Percentiles rank a stretch among this genome's conserved stretches.
These are phyloP conservation scores for Tenebrio molitor DNA, from an alignment of 1,140 invertebrate species.

Conservation along the genomic window DNA sequence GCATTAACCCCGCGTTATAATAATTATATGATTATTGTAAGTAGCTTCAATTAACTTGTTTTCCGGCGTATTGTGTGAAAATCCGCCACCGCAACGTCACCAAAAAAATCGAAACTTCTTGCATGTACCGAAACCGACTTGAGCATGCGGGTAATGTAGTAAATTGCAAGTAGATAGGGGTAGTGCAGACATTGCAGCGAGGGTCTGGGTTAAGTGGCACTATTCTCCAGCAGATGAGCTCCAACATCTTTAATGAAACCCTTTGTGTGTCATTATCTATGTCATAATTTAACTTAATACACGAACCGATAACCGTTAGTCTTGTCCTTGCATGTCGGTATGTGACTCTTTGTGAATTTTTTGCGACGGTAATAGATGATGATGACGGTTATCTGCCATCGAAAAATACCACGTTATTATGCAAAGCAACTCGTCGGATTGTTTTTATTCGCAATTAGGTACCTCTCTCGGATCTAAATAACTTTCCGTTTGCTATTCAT, in stretches of 20 bases:
- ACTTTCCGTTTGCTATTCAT: constrained; percentile 18
- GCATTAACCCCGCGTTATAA: not conserved
- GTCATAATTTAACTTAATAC: constrained; percentile 32
- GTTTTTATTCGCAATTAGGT: constrained; percentile 38
- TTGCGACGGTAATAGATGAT: constrained; percentile 8
- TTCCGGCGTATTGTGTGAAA: too few species aligned
- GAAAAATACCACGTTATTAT: constrained; percentile 33
- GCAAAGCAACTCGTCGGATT: constrained; percentile 18
- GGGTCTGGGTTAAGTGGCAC: constrained; percentile 22
- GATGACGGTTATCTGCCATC: constrained; percentile 5
- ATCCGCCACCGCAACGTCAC: too few species aligned
- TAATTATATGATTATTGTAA: too few species aligned
- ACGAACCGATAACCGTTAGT: constrained; percentile 22
- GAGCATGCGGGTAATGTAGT: constrained; percentile 20
- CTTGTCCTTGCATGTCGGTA: constrained; percentile 24
- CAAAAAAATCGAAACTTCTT: constrained; percentile 9
- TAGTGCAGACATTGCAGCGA: constrained; percentile 22
- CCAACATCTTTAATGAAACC: constrained; percentile 41
- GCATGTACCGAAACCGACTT: constrained; percentile 1
- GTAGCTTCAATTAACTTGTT: too few species aligned
- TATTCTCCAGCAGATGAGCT: constrained; percentile 29
- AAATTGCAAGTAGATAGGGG: constrained; percentile 35
- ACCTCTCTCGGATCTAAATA: too few species aligned
- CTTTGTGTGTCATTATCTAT: constrained; percentile 44
- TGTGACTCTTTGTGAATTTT: constrained; percentile 1